Evolutionary conservation across 2,797 vertebrate species (phyloP).

Genomic region (Streptopelia turtur): DNA sequence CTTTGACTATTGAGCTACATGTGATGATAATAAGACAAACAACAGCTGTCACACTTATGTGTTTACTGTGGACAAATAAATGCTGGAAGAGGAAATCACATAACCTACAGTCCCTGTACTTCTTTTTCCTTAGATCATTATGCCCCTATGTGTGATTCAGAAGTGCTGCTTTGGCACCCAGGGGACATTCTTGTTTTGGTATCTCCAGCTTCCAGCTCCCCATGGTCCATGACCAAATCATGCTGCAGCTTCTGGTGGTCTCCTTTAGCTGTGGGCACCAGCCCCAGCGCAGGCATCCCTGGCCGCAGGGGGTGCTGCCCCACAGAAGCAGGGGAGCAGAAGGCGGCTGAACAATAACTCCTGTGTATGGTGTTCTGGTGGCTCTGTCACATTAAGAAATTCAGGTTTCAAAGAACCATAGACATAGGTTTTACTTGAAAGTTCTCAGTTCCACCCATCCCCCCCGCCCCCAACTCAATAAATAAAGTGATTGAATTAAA

Average conservation of each 20-base stretch:
- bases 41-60: neutral
- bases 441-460: neutral
- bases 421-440: neutral
- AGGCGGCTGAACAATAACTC: neutral
- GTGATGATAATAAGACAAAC: neutral
- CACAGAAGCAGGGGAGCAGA: neutral
- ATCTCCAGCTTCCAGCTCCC: neutral
- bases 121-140: neutral
- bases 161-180: neutral
- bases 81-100: neutral
- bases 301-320: neutral
- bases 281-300: neutral
- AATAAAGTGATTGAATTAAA: neutral
- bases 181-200: fast-evolving
- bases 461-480: fast-evolving
- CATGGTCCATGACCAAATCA: fast-evolving
- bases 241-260: neutral
- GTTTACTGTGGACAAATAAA: neutral
- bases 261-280: neutral
- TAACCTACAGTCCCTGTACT: fast-evolving
- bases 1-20: neutral
- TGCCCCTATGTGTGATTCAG: neutral
- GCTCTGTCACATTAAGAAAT: neutral
- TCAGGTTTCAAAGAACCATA: neutral
- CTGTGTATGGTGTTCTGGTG: neutral